Base-by-base conservation (phyloP, 2,797 vertebrate species). In the Pachyuromys duprasi region DNA sequence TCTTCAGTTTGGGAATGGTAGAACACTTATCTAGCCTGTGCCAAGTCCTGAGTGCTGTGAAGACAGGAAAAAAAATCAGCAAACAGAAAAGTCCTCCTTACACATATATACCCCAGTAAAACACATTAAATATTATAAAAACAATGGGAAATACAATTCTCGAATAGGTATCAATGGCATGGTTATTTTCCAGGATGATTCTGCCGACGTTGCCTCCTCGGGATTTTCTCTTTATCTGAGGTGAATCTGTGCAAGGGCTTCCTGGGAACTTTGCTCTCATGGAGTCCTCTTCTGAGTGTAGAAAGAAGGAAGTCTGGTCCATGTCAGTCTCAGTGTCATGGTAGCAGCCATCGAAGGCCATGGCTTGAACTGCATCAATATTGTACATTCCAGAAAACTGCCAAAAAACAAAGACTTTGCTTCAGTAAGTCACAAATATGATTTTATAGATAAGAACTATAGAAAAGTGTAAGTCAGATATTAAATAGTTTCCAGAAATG, bases 41-140 rank as follows among this genome's bases (percentile, higher is more conserved):
- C 24, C 49, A 83, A 11, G 6, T 36, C 20, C 87, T 60, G 17
- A 9, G 2, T 49, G 57, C 26, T 4, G 14, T 60, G 42, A 67
- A 33, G n/a, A 22, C 13, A n/a, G 15, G 39, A 18, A 67, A 65
- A 49, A 49, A 36, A 7, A 15, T 3, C 18, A 28, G n/a, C 3
- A 80, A 49, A 18, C 14, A 12, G 60, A 33, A 57, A 42, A 39
- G 31, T 93, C 91, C 42, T 95, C 87, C 97, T 99, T 98, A 99
- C 82, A 99, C 98, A 98, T 99, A 99, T 97, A 99, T 97, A 97
- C 99, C 98, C 99, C 99, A 99, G 98, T 99, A 99, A 98, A 99
- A 99, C 97, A 99, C 98, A 97, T 99, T 99, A 98, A 99, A 99
- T 94, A 99, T 97, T 97, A 99, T 98, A 97, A 99, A 99, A 91